phyloP scores from a whole-genome alignment of 2,113 vertebrate genomes.

The Phrynocephalus versicolor region DNA sequence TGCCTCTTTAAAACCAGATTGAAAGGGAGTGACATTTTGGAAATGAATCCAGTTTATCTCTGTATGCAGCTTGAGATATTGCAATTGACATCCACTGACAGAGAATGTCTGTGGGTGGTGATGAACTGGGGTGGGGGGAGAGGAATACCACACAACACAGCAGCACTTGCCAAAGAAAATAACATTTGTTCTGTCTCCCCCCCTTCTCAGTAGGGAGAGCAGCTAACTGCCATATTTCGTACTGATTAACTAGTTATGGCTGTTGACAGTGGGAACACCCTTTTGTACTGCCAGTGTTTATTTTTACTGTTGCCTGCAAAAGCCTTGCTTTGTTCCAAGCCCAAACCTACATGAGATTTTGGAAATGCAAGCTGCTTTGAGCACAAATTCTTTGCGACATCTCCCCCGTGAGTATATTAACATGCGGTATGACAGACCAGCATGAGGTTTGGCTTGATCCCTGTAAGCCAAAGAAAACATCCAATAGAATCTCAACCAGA shows the following conservation, averaged over 20 bases:
- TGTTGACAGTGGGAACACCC: not conserved
- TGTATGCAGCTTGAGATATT: conserved; percentile 15
- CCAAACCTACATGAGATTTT: conserved; percentile 5
- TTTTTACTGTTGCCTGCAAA: not conserved
- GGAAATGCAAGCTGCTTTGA: conserved; percentile 1
- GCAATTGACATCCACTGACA: conserved; percentile 13
- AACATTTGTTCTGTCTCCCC: not conserved
- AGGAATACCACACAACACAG: not conserved
- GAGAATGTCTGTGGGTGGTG: not conserved
- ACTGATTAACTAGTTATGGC: conserved; percentile 8
- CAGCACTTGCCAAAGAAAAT: not conserved
- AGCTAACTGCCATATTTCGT: not conserved
- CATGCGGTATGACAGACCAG: not conserved
- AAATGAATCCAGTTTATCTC: not conserved
- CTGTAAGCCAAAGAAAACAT: not conserved
- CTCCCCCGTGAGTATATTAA: not conserved
- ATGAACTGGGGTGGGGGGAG: not conserved
- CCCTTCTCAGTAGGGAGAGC: not conserved
- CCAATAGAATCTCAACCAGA: not conserved
- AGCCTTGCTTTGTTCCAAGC: not conserved
- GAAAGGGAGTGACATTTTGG: not conserved
- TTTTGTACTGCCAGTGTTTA: not conserved
- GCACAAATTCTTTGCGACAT: not conserved
- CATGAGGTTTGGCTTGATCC: not conserved
- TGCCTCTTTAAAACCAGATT: not conserved